phyloP scores from a whole-genome alignment of 2,888 invertebrate species.

The Tolmerus cingulatus region DNA sequence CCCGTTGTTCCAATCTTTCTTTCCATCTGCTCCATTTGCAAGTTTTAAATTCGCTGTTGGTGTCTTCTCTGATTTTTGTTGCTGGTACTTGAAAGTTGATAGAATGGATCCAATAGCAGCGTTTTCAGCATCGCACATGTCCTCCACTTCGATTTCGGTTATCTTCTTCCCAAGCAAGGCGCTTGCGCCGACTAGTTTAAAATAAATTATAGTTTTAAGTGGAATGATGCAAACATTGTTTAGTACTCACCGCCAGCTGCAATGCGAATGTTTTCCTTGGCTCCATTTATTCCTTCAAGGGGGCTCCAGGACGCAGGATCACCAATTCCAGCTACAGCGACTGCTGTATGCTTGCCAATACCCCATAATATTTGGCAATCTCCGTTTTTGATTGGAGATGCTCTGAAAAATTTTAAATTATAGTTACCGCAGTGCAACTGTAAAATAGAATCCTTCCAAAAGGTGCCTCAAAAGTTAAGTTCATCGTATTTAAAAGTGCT shows the following conservation, averaged over 20 bases:
- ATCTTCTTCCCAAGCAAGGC: constrained; percentile 66
- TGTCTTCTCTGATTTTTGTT: constrained; percentile 40
- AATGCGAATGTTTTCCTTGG: constrained; percentile 72
- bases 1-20: constrained; percentile 73
- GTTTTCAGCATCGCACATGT: constrained; percentile 76
- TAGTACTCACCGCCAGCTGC: constrained; percentile 64
- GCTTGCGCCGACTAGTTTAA: constrained; percentile 62
- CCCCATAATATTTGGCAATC: constrained; percentile 68
- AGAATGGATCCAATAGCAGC: constrained; percentile 76
- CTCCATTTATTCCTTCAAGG: constrained; percentile 74
- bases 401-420: background rate
- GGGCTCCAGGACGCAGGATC: constrained; percentile 68
- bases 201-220: background rate
- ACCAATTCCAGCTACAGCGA: constrained; percentile 75
- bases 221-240: background rate
- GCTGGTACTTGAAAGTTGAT: constrained; percentile 70
- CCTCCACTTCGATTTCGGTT: constrained; percentile 70
- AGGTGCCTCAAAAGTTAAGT: no score
- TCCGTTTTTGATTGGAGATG: constrained; percentile 44
- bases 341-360: constrained; percentile 68
- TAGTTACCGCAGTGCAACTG: background rate
- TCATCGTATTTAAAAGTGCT: no score
- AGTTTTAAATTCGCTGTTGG: constrained; percentile 39
- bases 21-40: constrained; percentile 63
- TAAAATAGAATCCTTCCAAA: no score